Conservation (phyloP, 2,888 invertebrate genomes). For the Tetragnatha montana region DNA sequence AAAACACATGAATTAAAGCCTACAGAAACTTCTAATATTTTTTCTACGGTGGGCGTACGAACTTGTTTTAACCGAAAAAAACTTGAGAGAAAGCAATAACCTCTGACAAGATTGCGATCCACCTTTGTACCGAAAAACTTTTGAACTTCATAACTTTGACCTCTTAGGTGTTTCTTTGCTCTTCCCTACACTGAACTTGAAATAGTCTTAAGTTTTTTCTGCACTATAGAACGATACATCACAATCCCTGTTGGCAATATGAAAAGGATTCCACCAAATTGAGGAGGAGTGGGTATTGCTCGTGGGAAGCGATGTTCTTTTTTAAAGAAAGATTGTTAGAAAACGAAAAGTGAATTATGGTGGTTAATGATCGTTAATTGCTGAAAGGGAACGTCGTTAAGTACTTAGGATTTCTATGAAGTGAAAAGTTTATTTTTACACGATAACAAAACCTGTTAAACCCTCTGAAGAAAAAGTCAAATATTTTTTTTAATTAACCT, state of each 20-base stretch:
- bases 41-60: not conserved
- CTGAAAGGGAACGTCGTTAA: too few species aligned
- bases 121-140: slow-evolving; percentile 4
- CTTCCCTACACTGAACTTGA: not conserved
- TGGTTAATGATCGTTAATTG: not conserved
- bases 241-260: not conserved
- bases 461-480: too few species aligned
- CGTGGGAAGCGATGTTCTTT: not conserved
- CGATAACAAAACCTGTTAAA: too few species aligned
- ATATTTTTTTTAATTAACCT: too few species aligned
- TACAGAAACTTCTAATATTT: not conserved
- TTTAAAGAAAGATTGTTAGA: not conserved
- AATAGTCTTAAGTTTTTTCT: slow-evolving; percentile 2
- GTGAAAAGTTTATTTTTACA: too few species aligned
- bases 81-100: slow-evolving; percentile 24
- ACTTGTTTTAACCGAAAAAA: not conserved
- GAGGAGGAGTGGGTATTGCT: not conserved
- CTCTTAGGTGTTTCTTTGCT: not conserved
- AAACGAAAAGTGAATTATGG: not conserved
- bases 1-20: too few species aligned
- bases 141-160: slow-evolving; percentile 23
- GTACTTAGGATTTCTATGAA: too few species aligned
- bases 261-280: not conserved
- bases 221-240: not conserved
- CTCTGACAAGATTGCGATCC: slow-evolving; percentile 15